phyloP scores from a whole-genome alignment of 2,113 vertebrate genomes.

The Poeciliopsis retropinna region DNA sequence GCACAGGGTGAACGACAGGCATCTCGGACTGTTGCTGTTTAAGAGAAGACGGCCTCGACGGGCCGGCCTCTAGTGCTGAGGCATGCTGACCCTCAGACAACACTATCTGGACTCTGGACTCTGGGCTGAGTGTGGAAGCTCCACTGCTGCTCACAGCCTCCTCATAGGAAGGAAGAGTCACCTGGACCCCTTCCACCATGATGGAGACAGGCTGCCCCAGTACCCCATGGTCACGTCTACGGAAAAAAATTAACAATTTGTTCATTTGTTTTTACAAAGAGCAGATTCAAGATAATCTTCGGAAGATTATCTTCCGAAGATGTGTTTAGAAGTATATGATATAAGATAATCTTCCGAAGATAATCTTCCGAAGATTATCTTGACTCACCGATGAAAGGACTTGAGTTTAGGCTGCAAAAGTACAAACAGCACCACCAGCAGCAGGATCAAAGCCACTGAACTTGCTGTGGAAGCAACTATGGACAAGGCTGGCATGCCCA shows the following conservation, averaged over 20 bases:
- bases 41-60: slow-evolving; percentile 78
- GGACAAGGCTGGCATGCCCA: slow-evolving; percentile 92
- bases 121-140: slow-evolving; percentile 73
- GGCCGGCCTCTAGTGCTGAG: slow-evolving; percentile 77
- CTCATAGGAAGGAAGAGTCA: slow-evolving; percentile 94
- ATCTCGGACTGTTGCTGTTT: slow-evolving; percentile 88
- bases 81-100: slow-evolving; percentile 86
- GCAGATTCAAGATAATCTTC: background rate
- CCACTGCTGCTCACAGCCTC: slow-evolving; percentile 91
- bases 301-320: too few species aligned
- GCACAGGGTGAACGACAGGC: slow-evolving; percentile 88
- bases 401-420: slow-evolving; percentile 97
- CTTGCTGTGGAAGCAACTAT: slow-evolving; percentile 96
- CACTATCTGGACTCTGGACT: slow-evolving; percentile 96
- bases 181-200: slow-evolving; percentile 96
- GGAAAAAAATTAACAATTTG: background rate
- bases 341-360: background rate
- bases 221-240: slow-evolving; percentile 90
- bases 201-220: slow-evolving; percentile 93
- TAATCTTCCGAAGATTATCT: background rate
- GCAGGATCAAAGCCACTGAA: slow-evolving; percentile 92
- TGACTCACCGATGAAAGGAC: slow-evolving; percentile 95
- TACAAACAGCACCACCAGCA: slow-evolving; percentile 95
- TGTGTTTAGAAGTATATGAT: too few species aligned
- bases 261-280: background rate